Percentiles rank a stretch among this genome's conserved stretches.
These are phyloP conservation scores for Falco cherrug DNA, from an alignment of 2,797 vertebrate species.

Conservation along the genomic window DNA sequence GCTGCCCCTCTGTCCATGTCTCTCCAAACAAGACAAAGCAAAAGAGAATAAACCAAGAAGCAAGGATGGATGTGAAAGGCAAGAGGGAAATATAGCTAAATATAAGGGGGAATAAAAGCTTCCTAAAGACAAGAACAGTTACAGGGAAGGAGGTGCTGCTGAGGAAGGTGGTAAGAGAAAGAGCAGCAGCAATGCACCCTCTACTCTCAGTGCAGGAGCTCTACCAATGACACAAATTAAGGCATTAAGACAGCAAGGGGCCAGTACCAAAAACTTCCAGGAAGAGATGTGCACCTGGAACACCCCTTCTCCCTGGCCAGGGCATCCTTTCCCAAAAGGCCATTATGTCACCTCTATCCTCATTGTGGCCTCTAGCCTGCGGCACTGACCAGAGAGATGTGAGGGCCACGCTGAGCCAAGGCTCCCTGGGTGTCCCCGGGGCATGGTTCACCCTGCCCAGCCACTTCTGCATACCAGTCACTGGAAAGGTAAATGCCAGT, in stretches of 20 bases:
- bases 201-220: not conserved
- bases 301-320: not conserved
- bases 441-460: not conserved
- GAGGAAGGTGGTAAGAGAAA: not conserved
- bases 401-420: not conserved
- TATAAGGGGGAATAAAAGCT: accelerated
- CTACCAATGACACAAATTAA: not conserved
- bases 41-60: not conserved
- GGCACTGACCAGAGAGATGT: not conserved
- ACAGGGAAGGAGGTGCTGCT: not conserved
- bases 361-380: not conserved
- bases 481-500: not conserved
- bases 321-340: not conserved
- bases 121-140: not conserved
- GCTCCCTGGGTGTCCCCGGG: not conserved
- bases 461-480: not conserved
- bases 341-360: not conserved
- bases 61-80: not conserved
- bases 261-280: not conserved
- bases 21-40: not conserved
- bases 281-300: not conserved
- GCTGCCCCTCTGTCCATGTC: not conserved
- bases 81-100: not conserved
- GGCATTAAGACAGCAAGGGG: not conserved
- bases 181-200: not conserved